phyloP scores from a whole-genome alignment of 1,140 invertebrate genomes.

The Phocides pigmalion region DNA sequence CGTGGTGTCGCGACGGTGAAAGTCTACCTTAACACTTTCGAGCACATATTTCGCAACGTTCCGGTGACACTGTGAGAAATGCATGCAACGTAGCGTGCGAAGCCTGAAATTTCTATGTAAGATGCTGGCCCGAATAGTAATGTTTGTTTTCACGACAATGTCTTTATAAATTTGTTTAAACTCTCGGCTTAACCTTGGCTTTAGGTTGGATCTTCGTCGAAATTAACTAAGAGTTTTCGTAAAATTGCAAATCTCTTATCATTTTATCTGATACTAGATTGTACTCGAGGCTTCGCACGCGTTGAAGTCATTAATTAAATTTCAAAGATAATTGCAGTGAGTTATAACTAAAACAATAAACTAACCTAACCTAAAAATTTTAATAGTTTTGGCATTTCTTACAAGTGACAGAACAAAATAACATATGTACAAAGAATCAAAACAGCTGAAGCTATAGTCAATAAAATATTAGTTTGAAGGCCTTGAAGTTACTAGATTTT shows the following conservation, averaged over 20 bases:
- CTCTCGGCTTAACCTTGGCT: conserved; percentile 1
- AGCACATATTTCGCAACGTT: conserved; percentile 6
- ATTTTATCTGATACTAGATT: background rate
- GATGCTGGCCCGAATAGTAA: conserved; percentile 11
- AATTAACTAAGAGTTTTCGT: background rate
- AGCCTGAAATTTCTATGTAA: conserved; percentile 13
- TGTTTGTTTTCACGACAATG: conserved; percentile 2
- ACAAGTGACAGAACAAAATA: too few relatives aligned
- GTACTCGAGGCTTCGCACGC: too few relatives aligned
- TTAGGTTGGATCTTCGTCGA: background rate
- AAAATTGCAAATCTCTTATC: background rate
- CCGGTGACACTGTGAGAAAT: conserved; percentile 27
- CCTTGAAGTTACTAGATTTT: too few relatives aligned
- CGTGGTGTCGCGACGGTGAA: background rate
- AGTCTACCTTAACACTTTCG: conserved; percentile 7
- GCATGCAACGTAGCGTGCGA: conserved; percentile 11
- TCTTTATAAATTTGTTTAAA: conserved; percentile 2
- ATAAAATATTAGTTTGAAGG: too few relatives aligned
- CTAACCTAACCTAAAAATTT: too few relatives aligned
- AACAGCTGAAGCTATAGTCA: too few relatives aligned
- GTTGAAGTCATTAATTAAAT: too few relatives aligned
- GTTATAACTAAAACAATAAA: too few relatives aligned
- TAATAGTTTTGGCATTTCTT: too few relatives aligned
- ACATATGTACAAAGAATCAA: too few relatives aligned
- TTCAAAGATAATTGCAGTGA: too few relatives aligned